Evolutionary conservation across 2,797 vertebrate genomes (phyloP).

Genomic region (Thalassophryne amazonica): DNA sequence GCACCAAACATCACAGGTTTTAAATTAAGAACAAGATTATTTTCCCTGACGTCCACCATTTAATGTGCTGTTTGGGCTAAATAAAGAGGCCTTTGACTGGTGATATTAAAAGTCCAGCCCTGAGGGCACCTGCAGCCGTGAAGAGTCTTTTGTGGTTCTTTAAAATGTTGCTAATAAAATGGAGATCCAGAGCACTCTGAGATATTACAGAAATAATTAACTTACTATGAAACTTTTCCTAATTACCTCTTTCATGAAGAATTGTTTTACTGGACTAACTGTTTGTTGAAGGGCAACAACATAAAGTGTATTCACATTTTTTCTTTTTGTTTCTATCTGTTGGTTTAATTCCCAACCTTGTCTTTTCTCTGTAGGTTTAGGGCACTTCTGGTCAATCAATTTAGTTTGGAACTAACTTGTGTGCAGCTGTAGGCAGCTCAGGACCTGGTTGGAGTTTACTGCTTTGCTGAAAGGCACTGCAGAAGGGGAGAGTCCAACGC

Average conservation of each 20-base stretch:
- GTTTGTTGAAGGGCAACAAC: not conserved
- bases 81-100: constrained; percentile 54
- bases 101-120: constrained; percentile 58
- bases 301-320: not conserved
- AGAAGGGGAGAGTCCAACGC: not conserved
- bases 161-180: constrained; percentile 45
- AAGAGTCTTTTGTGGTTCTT: constrained; percentile 39
- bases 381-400: too few relatives aligned
- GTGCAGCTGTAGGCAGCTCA: too few relatives aligned
- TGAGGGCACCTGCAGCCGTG: constrained; percentile 29
- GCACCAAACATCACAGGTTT: constrained; percentile 17
- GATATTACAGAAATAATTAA: constrained; percentile 17
- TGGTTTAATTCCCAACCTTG: not conserved
- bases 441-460: not conserved
- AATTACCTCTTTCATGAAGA: not conserved
- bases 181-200: not conserved
- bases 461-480: not conserved
- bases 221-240: not conserved
- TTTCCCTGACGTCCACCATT: constrained; percentile 24
- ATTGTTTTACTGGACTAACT: not conserved
- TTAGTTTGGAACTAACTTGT: too few relatives aligned
- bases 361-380: not conserved
- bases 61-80: constrained; percentile 43
- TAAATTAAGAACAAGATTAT: constrained; percentile 27
- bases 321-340: not conserved